A percentile compares a stretch with the other conserved stretches of the same genome.
phyloP scores from a whole-genome alignment of 2,888 invertebrate genomes.

The Agrilus biguttatus region DNA sequence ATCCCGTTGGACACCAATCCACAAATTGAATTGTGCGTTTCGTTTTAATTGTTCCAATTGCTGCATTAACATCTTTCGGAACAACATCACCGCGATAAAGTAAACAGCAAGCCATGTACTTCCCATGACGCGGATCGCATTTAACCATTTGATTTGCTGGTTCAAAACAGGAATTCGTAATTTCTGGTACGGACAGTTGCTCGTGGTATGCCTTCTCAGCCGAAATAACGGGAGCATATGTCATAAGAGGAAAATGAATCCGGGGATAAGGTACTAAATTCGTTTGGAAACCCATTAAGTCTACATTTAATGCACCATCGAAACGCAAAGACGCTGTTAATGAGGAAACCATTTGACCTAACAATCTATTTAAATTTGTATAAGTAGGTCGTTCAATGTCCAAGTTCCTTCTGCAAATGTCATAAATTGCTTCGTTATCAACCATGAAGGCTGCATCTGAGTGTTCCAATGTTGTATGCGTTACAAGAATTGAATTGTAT shows the following conservation, averaged over 20 bases:
- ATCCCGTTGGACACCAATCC: slow-evolving; percentile 29
- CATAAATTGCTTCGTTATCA: slow-evolving; percentile 31
- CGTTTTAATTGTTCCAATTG: slow-evolving; percentile 29
- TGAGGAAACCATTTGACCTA: slow-evolving; percentile 40
- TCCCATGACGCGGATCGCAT: slow-evolving; percentile 38
- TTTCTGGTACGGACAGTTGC: slow-evolving; percentile 39
- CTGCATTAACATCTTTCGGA: slow-evolving; percentile 38
- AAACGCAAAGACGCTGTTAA: slow-evolving; percentile 45
- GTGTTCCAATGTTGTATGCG: slow-evolving; percentile 45
- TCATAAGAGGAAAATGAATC: slow-evolving; percentile 44
- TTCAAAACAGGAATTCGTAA: slow-evolving; percentile 45
- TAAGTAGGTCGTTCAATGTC: slow-evolving; percentile 46
- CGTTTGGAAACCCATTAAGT: slow-evolving; percentile 45
- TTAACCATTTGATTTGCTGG: slow-evolving; percentile 44
- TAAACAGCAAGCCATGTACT: slow-evolving; percentile 45
- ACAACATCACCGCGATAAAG: slow-evolving; percentile 31
- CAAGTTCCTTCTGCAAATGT: slow-evolving; percentile 44
- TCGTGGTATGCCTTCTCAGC: slow-evolving; percentile 46
- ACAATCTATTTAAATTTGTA: slow-evolving; percentile 46
- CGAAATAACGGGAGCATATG: slow-evolving; percentile 42
- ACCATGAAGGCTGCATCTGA: slow-evolving; percentile 47
- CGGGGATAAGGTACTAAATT: slow-evolving; percentile 43
- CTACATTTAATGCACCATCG: slow-evolving; percentile 44
- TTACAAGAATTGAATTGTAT: slow-evolving; percentile 46
- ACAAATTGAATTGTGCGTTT: slow-evolving; percentile 23